Conservation (phyloP, 2,113 vertebrate species). For the Oreamnos americanus region DNA sequence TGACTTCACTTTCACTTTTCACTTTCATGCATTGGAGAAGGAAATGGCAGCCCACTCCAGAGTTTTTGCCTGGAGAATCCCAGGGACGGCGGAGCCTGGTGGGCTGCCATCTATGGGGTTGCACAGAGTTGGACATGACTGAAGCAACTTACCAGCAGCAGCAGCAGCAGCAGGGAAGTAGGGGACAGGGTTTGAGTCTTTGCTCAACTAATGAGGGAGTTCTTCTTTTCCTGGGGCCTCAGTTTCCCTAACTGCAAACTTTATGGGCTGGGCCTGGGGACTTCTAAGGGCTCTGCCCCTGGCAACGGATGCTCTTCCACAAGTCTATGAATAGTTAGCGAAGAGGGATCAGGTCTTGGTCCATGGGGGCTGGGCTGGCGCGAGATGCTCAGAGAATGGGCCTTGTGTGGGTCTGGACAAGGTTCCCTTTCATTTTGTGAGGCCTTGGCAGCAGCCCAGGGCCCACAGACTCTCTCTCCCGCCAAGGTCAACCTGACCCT, state of each 20-base stretch:
- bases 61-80: too few species aligned
- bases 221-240: neutral
- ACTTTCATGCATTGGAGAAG: too few species aligned
- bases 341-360: constrained; percentile 39
- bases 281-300: neutral
- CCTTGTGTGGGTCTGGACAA: constrained; percentile 68
- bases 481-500: constrained; percentile 60
- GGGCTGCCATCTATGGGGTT: too few species aligned
- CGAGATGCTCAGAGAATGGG: constrained; percentile 56
- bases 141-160: too few species aligned
- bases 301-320: neutral
- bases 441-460: constrained; percentile 49
- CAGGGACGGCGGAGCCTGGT: too few species aligned
- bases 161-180: neutral
- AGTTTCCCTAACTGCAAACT: constrained; percentile 33
- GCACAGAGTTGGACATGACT: too few species aligned
- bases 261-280: neutral
- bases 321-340: constrained; percentile 47
- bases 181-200: neutral
- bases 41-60: too few species aligned
- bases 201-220: neutral
- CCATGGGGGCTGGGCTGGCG: constrained; percentile 10
- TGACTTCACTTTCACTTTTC: too few species aligned
- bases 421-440: constrained; percentile 66
- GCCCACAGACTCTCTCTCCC: constrained; percentile 3